Evolutionary conservation across 2,888 invertebrate genomes (phyloP).

Genomic region (Aphodius granarius): DNA sequence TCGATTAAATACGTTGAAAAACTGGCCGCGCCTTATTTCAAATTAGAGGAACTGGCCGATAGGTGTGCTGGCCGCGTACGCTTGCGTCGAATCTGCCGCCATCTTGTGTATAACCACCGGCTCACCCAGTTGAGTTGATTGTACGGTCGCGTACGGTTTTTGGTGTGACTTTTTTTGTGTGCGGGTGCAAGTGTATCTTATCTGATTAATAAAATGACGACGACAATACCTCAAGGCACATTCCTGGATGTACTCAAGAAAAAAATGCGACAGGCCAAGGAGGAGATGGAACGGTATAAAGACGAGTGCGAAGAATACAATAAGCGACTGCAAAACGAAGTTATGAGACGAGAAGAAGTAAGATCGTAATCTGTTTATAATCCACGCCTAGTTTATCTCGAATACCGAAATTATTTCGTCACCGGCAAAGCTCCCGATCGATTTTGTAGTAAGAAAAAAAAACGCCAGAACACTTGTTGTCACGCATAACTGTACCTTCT

Average conservation of each 20-base stretch:
- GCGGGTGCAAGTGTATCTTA: conserved; percentile 28
- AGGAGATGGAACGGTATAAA: conserved; percentile 98
- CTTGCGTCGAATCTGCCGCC: conserved; percentile 45
- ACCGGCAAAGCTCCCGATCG: neutral
- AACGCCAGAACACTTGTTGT: neutral
- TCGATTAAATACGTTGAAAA: conserved; percentile 4
- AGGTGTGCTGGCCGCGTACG: conserved; percentile 45
- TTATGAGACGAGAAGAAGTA: conserved; percentile 98
- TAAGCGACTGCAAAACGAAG: conserved; percentile 92
- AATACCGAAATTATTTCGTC: neutral
- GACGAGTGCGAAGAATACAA: conserved; percentile 97
- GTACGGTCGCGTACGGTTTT: conserved; percentile 36
- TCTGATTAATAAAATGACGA: conserved; percentile 68
- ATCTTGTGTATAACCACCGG: conserved; percentile 47
- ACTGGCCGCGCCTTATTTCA: conserved; percentile 28
- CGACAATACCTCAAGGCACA: conserved; percentile 89
- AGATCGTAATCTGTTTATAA: conserved; percentile 51
- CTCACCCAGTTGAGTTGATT: conserved; percentile 52
- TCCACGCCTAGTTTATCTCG: neutral
- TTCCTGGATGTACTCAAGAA: conserved; percentile 97
- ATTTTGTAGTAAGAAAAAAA: neutral
- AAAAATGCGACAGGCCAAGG: conserved; percentile 99
- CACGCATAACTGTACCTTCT: neutral
- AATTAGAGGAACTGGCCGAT: conserved; percentile 38
- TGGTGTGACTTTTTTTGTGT: conserved; percentile 30